Evolutionary conservation across 2,888 invertebrate species (phyloP), one percentile per base, ranked within the genome.

Genomic region (Nemurella pictetii): DNA sequence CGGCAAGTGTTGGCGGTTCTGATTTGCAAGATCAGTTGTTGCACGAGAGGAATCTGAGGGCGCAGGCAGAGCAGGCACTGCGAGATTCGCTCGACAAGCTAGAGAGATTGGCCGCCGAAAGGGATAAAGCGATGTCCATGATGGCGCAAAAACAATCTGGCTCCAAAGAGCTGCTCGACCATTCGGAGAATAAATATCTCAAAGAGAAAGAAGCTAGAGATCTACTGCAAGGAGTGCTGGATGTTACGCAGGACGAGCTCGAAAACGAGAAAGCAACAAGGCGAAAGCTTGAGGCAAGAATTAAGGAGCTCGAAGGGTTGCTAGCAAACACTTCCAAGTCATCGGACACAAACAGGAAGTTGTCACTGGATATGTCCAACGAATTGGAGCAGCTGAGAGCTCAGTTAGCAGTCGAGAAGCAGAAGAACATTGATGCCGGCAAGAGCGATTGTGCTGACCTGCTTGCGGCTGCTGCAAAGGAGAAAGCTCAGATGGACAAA

Each of bases 171-270:
- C 27, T 82, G 4, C n/a, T 82, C 12, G 72, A 82, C 28, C 82
- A 82, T 72, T 55, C 55, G 2, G 28, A 82, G 29, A 25, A 25
- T 1, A 82, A 82, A 28, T 82, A 82, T 28, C 55, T 55, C 1
- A 26, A 36, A 27, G 82, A 82, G 55, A 82, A 82, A 28, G 27
- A 82, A 82, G 82, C 55, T 20, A 82, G 28, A n/a, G 82, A 82
- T 26, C 27, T 82, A 72, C 25, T 82, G 12, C 72, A 82, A 82
- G 82, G 72, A 7, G 82, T 82, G 55, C 29, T 82, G 55, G 72
- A 82, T 26, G 26, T 72, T 0, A 82, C 55, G 3, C 55, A 82
- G 27, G 55, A 55, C 28, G 82, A 82, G 55, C n/a, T 82, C 27
- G 82, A 82, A 28, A 82, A 72, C 26, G 82, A 82, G 72, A 72